Conservation (phyloP, 1,140 invertebrate genomes). For the Bombus breviceps region DNA sequence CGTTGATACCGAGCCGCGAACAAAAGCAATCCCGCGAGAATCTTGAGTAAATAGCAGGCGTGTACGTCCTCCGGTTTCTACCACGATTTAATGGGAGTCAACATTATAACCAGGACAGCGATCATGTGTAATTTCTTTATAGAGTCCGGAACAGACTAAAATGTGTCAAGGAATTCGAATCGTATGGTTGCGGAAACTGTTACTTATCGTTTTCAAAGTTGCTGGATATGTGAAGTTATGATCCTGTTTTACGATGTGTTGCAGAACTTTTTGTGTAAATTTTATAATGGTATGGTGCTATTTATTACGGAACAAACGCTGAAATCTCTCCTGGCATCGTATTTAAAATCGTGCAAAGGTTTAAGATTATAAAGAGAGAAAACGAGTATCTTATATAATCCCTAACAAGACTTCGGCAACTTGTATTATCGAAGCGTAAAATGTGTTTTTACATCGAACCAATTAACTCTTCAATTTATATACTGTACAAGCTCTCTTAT, state of each 20-base stretch:
- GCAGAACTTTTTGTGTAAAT: background rate
- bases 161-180: background rate
- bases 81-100: constrained; percentile 28
- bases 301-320: background rate
- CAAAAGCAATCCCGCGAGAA: constrained; percentile 31
- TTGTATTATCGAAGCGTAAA: background rate
- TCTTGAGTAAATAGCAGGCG: constrained; percentile 22
- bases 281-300: background rate
- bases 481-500: too few relatives aligned
- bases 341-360: background rate
- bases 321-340: background rate
- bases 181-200: background rate
- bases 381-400: background rate
- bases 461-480: constrained; percentile 1
- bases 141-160: background rate
- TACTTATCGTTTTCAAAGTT: background rate
- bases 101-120: constrained; percentile 18
- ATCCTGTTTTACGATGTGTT: background rate
- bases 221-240: background rate
- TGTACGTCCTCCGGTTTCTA: background rate
- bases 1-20: constrained; percentile 27
- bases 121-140: constrained; percentile 33
- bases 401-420: background rate
- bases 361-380: background rate
- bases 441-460: background rate